Conservation (phyloP, 2,797 vertebrate genomes). For the Phalanger gymnotis region DNA sequence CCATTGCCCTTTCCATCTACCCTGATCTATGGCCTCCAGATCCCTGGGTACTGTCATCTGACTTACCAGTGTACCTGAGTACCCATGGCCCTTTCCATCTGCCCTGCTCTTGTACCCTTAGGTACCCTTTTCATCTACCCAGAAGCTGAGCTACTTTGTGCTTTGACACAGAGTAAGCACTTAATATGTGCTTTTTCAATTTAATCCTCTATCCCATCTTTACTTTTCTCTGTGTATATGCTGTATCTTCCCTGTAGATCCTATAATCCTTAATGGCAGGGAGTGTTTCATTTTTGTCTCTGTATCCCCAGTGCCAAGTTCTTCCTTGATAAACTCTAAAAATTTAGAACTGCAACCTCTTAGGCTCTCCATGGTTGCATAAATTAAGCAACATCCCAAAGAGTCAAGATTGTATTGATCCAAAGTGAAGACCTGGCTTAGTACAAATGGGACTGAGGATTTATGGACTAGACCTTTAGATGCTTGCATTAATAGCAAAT, state of each 20-base stretch:
- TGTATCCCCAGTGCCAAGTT: neutral
- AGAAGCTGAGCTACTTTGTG: neutral
- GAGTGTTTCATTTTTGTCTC: neutral
- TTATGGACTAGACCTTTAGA: neutral
- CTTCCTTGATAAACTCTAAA: neutral
- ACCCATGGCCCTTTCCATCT: too few species aligned
- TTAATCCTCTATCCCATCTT: neutral
- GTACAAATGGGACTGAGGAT: neutral
- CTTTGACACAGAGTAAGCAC: neutral
- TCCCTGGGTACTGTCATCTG: neutral
- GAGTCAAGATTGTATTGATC: neutral
- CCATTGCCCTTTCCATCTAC: too few species aligned
- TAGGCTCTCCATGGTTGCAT: neutral
- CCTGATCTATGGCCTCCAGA: neutral
- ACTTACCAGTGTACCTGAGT: conserved; percentile 2
- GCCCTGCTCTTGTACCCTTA: neutral
- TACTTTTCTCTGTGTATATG: neutral
- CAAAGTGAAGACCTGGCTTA: neutral
- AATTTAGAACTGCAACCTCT: neutral
- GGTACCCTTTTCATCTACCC: neutral
- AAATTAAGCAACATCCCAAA: neutral
- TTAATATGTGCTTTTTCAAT: neutral
- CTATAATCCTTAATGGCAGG: neutral
- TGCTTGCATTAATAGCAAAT: neutral
- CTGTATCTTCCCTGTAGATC: neutral